These are phyloP conservation scores for Brenthis daphne DNA, from an alignment of 2,888 invertebrate species.

Conservation along the genomic window DNA sequence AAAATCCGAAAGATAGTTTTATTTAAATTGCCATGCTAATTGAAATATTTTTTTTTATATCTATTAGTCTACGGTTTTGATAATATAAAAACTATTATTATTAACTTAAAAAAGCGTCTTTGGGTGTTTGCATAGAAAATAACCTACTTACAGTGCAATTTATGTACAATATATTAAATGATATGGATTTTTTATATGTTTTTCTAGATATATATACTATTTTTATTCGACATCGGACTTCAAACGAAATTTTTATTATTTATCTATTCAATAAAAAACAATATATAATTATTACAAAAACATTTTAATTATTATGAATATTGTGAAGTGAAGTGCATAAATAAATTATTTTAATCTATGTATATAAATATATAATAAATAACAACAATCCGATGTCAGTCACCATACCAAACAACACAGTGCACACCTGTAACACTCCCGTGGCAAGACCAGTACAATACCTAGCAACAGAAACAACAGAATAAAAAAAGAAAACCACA, in stretches of 20 bases:
- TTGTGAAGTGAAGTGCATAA: not conserved
- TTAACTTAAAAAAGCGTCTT: conserved; percentile 55
- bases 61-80: conserved; percentile 9
- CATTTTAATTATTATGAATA: no score
- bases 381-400: conserved; percentile 15
- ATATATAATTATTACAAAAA: no score
- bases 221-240: not conserved
- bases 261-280: no score
- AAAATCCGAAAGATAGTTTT: no score
- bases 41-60: not conserved
- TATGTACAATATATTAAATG: conserved; percentile 44
- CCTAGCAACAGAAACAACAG: not conserved
- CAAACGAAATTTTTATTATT: not conserved
- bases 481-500: no score
- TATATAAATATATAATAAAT: not conserved
- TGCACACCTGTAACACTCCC: conserved; percentile 24
- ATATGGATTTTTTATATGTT: conserved; percentile 46
- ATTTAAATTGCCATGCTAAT: no score
- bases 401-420: conserved; percentile 33
- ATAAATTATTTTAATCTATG: not conserved
- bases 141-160: conserved; percentile 42
- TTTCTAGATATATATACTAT: conserved; percentile 24
- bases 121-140: conserved; percentile 46
- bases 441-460: conserved; percentile 1
- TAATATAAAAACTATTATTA: conserved; percentile 30